Evolutionary conservation across 2,888 invertebrate genomes (phyloP).

Genomic region (Ichneumoninae sp.): DNA sequence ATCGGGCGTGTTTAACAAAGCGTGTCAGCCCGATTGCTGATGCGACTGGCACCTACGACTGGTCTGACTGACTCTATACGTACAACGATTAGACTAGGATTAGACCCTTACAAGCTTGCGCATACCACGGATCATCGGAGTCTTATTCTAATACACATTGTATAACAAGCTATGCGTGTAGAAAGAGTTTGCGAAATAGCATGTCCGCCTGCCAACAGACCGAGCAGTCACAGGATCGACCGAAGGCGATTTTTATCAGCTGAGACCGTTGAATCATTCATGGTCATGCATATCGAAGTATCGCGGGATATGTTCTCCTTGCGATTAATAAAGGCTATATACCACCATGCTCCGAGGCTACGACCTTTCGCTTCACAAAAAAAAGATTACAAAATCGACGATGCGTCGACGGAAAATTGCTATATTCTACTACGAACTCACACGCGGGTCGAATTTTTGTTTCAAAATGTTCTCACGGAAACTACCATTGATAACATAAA

Average conservation of each 20-base stretch:
- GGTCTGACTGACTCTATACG: constrained; percentile 31
- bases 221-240: neutral
- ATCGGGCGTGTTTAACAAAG: constrained; percentile 32
- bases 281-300: neutral
- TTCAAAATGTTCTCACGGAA: no score
- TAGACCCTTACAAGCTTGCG: constrained; percentile 59
- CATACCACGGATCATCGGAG: constrained; percentile 48
- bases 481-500: no score
- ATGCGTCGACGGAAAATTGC: neutral
- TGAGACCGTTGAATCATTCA: constrained; percentile 8
- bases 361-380: neutral
- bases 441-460: neutral
- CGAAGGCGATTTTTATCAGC: neutral
- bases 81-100: constrained; percentile 55
- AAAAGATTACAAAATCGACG: neutral
- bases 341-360: neutral
- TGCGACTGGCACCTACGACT: constrained; percentile 45
- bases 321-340: neutral
- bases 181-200: constrained; percentile 50
- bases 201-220: constrained; percentile 32
- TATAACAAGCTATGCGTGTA: constrained; percentile 52
- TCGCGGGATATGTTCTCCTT: neutral
- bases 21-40: constrained; percentile 38
- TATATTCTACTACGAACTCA: neutral
- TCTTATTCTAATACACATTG: constrained; percentile 38